Conservation (phyloP, 2,113 vertebrate genomes). For the Neolamprologus sp. region DNA sequence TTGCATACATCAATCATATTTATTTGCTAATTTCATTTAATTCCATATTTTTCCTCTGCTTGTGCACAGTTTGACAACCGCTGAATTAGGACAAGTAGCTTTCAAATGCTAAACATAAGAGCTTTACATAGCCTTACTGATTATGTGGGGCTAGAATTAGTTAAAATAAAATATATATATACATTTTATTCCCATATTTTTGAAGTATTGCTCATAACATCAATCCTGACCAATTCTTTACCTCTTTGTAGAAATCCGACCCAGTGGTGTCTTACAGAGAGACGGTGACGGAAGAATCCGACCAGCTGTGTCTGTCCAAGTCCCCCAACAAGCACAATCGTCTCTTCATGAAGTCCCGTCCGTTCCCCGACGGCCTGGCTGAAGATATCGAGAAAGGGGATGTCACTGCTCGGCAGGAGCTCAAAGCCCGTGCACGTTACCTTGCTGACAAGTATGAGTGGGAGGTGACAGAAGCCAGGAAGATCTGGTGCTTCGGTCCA, state of each 20-base stretch:
- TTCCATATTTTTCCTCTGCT: background rate
- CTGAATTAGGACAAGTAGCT: background rate
- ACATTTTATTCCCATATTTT: slow-evolving; percentile 22
- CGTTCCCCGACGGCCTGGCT: slow-evolving; percentile 85
- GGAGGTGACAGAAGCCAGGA: slow-evolving; percentile 89
- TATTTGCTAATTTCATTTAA: background rate
- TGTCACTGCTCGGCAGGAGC: slow-evolving; percentile 82
- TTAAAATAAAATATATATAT: slow-evolving; percentile 4
- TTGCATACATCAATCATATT: background rate
- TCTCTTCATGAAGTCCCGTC: slow-evolving; percentile 88
- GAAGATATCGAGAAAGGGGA: slow-evolving; percentile 95
- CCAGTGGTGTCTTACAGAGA: slow-evolving; percentile 94
- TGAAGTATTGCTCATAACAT: slow-evolving; percentile 53
- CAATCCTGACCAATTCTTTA: background rate
- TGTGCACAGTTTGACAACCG: background rate
- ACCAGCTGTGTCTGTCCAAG: slow-evolving; percentile 88
- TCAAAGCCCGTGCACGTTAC: slow-evolving; percentile 87
- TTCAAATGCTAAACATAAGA: background rate
- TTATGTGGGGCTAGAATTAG: background rate
- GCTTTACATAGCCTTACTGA: background rate
- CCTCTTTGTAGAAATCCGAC: slow-evolving; percentile 83
- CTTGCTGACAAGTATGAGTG: slow-evolving; percentile 90
- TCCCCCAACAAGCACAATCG: slow-evolving; percentile 98
- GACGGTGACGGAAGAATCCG: slow-evolving; percentile 85
- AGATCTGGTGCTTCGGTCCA: slow-evolving; percentile 96